phyloP scores from a whole-genome alignment of 2,888 invertebrate species.

The Coleophora flavipennella region DNA sequence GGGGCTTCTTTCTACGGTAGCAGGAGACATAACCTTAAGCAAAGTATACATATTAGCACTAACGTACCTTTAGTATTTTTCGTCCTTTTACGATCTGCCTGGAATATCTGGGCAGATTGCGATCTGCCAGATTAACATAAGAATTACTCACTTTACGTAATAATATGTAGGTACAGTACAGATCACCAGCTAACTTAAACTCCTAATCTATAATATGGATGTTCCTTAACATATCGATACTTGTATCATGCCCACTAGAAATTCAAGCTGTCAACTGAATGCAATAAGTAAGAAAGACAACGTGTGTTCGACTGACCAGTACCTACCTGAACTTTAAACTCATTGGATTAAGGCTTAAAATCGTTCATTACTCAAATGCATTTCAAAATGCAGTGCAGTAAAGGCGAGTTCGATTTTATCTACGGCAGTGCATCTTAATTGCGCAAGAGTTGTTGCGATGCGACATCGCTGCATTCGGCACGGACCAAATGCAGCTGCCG shows the following conservation, averaged over 20 bases:
- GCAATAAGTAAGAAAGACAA: constrained; percentile 14
- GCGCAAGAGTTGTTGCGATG: constrained; percentile 32
- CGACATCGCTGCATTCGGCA: constrained; percentile 33
- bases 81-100: too few relatives aligned
- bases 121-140: too few relatives aligned
- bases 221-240: constrained; percentile 4
- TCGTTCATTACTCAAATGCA: not conserved
- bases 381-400: constrained; percentile 13
- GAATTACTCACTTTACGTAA: too few relatives aligned
- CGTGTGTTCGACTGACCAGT: constrained; percentile 13
- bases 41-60: too few relatives aligned
- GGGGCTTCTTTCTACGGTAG: too few relatives aligned
- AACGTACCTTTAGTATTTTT: too few relatives aligned
- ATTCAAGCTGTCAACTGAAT: constrained; percentile 3
- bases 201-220: too few relatives aligned
- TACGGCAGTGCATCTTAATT: constrained; percentile 39
- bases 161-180: too few relatives aligned
- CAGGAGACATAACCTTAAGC: too few relatives aligned
- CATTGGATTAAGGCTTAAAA: constrained; percentile 8
- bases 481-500: constrained; percentile 17
- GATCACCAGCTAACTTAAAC: too few relatives aligned
- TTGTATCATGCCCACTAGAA: constrained; percentile 2
- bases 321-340: not conserved
- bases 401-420: constrained; percentile 30
- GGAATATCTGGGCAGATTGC: too few relatives aligned